Base-by-base conservation (phyloP, 2,888 invertebrate species). In the Brenthis ino region DNA sequence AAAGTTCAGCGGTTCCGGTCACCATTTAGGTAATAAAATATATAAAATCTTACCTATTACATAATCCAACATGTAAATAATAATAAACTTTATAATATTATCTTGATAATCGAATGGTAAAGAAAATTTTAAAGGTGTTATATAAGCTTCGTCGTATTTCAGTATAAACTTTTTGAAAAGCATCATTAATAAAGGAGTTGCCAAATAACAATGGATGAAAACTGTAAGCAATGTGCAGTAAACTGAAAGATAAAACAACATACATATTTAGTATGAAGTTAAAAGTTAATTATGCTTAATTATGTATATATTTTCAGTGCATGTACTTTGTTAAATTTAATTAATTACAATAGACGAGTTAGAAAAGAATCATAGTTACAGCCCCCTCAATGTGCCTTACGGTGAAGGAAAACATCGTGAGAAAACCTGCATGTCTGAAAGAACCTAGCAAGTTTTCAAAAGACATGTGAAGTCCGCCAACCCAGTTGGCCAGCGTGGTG, bases 81-180 rank as follows among this genome's bases (percentile, higher is more conserved):
- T 47, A 24, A 58, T 8, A 69, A 71, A 77, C 43, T 72, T 50
- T 3, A 69, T 28, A 43, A 72, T 69, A 63, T 70, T 75, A 43
- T 72, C 69, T 37, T 73, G 67, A 43, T 68, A 74, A 53, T 71
- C 67, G 48, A 77, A 76, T 28, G 75, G 75, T 28, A 71, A 57
- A 50, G 65, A 67, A 14, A 73, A 24, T 48, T 71, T 63, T 24
- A 72, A 65, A 13, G 70, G 57, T 14, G 70, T 67, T 1, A 33
- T 28, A 13, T 70, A 66, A 2, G n/a, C 12, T 0, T 64, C 67
- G 4, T 74, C 68, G 1, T 53, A 14, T 53, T 70, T 69, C 0
- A 70, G 63, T 16, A 74, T 13, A 33, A 55, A 63, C 58, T 72
- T 74, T 51, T 72, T 71, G 13, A 72, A 12, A 5, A 71, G 6